Evolutionary conservation across 2,113 vertebrate species (phyloP).

Genomic region (Romanogobio albipinnatus): DNA sequence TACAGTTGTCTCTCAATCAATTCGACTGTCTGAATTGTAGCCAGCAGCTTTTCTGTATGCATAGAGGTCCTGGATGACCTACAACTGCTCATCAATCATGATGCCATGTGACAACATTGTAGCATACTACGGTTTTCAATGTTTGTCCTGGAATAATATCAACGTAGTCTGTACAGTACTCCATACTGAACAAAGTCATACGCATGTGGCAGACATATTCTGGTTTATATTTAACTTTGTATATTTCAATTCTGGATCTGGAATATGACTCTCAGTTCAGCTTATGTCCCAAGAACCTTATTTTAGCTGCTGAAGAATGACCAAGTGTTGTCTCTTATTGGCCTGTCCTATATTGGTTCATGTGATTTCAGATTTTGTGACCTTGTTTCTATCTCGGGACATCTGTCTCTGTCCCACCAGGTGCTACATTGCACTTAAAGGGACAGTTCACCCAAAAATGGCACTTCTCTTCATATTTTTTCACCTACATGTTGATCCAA

Average conservation of each 20-base stretch:
- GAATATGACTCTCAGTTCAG: conserved; percentile 5
- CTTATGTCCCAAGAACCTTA: conserved; percentile 1
- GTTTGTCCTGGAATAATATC: too few relatives aligned
- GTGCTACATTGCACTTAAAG: neutral
- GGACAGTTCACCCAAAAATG: neutral
- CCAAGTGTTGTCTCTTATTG: neutral
- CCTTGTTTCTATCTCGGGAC: conserved; percentile 4
- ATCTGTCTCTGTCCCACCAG: neutral
- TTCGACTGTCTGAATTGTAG: too few relatives aligned
- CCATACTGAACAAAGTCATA: neutral
- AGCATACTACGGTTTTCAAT: neutral
- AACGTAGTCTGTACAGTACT: neutral
- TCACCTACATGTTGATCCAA: neutral
- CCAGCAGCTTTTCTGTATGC: too few relatives aligned
- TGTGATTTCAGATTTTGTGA: conserved; percentile 22
- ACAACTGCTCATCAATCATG: neutral
- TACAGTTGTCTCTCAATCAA: too few relatives aligned
- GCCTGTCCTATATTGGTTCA: neutral
- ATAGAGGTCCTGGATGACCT: too few relatives aligned
- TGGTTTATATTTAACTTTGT: conserved; percentile 26
- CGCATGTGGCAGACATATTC: neutral
- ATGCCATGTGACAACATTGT: neutral
- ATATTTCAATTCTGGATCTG: conserved; percentile 4
- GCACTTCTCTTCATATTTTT: neutral
- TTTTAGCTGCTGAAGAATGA: conserved; percentile 24